Conservation (phyloP, 1,140 invertebrate species). For the Pentalonia nigronervosa region DNA sequence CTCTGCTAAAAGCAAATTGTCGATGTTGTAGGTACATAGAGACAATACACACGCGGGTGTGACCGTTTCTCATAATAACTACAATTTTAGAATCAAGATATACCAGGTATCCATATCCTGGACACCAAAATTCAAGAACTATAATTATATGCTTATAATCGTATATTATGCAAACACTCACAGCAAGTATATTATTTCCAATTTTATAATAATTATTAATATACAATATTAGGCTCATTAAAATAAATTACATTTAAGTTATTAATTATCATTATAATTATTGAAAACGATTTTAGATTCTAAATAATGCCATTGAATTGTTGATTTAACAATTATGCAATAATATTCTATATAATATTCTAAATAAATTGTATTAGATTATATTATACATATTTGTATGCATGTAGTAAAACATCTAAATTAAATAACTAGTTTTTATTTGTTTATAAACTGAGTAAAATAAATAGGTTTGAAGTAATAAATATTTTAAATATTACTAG, state of each 20-base stretch:
- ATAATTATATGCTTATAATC: neutral
- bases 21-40: neutral
- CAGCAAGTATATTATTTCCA: neutral
- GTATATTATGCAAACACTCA: neutral
- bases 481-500: neutral
- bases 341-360: neutral
- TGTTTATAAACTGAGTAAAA: neutral
- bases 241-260: neutral
- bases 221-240: neutral
- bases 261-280: neutral
- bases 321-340: neutral
- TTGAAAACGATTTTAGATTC: neutral
- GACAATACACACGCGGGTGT: neutral
- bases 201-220: neutral
- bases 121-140: neutral
- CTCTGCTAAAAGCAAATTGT: too few relatives aligned
- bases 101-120: neutral
- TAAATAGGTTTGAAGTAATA: neutral
- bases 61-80: neutral
- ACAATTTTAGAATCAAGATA: neutral
- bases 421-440: neutral
- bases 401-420: neutral
- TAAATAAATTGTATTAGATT: neutral
- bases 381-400: neutral
- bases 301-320: slow-evolving; percentile 3